Base-by-base conservation (phyloP, 2,797 vertebrate genomes). In the Bryconaethiops microstoma region DNA sequence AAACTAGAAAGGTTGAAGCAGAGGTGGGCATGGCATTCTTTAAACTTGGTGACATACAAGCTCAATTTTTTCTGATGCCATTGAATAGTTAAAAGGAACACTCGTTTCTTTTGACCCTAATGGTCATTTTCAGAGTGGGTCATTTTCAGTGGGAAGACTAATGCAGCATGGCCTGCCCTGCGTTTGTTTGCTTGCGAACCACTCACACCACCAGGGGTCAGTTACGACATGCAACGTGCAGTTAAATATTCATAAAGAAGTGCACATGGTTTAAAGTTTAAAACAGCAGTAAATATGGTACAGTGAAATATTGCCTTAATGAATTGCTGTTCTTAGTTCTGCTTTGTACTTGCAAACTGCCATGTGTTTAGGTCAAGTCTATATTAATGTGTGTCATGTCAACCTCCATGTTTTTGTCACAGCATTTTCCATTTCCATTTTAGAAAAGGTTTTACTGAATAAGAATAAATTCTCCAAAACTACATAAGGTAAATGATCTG, bases 261-360 rank as follows among this genome's bases (percentile, higher is more conserved):
- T 39, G 74, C 59, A 65, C 35, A 45, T 77, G 71, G 60, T 59
- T 72, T 64, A 59, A 52, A 54, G 19, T 65, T 6, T 50, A 71
- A 83, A 29, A 83, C 7, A 59, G 62, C 25, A 40, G 79, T 82
- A 73, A 81, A 80, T 73, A 83, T 74, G 76, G 76, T 82, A 81
- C 73, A 65, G 60, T 83, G 71, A 77, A 73, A 81, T 64, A 59
- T 76, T 86, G 83, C 83, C 81, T 86, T 86, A 86, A 83, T 71
- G 13, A 25, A 45, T 64, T 64, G 60, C 19, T 59, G 59, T 70
- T 67, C 39, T 39, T n/a, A 60, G 60, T 75, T 81, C 78, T 64
- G 76, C 78, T 86, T 78, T 72, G 69, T 81, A 78, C 54, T 78
- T 71, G 50, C 60, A 82, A 60, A 74, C 29, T 82, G 80, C 73